Percentiles rank a stretch among this genome's conserved stretches.
These are phyloP conservation scores for Orgyia antiqua DNA, from an alignment of 2,888 invertebrate genomes.

Conservation along the genomic window DNA sequence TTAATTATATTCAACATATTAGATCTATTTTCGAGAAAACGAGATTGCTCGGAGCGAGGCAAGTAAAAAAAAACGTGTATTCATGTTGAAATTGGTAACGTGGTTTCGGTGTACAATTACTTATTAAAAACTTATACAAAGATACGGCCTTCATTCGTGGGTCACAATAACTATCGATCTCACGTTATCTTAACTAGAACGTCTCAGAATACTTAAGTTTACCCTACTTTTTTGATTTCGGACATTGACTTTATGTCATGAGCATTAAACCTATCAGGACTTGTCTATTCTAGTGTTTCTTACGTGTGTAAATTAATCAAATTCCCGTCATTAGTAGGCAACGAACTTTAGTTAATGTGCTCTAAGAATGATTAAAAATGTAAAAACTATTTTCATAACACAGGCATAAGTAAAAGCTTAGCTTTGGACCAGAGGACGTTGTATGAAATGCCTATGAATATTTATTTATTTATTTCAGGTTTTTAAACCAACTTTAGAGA, in stretches of 20 bases:
- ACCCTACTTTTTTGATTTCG: constrained; percentile 34
- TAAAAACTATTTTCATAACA: too few species aligned
- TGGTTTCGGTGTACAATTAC: constrained; percentile 68
- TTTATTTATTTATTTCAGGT: too few species aligned
- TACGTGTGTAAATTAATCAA: too few species aligned
- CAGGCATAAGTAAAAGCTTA: too few species aligned
- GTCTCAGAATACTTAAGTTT: constrained; percentile 35
- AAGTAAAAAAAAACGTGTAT: constrained; percentile 60
- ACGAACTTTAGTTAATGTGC: too few species aligned
- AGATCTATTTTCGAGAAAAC: constrained; percentile 75
- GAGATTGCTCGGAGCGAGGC: constrained; percentile 61
- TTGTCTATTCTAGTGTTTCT: too few species aligned
- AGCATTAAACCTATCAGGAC: too few species aligned
- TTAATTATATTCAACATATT: constrained; percentile 75
- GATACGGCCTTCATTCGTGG: constrained; percentile 50
- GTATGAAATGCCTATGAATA: too few species aligned
- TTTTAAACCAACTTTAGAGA: too few species aligned
- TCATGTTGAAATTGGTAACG: constrained; percentile 69
- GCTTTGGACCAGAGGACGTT: too few species aligned
- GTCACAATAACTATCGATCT: constrained; percentile 36
- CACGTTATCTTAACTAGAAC: constrained; percentile 34
- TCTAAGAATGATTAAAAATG: too few species aligned
- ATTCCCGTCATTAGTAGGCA: too few species aligned
- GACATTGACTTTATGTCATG: constrained; percentile 23
- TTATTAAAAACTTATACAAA: constrained; percentile 67